phyloP scores from a whole-genome alignment of 2,888 invertebrate species.

The Epinotia nisella region DNA sequence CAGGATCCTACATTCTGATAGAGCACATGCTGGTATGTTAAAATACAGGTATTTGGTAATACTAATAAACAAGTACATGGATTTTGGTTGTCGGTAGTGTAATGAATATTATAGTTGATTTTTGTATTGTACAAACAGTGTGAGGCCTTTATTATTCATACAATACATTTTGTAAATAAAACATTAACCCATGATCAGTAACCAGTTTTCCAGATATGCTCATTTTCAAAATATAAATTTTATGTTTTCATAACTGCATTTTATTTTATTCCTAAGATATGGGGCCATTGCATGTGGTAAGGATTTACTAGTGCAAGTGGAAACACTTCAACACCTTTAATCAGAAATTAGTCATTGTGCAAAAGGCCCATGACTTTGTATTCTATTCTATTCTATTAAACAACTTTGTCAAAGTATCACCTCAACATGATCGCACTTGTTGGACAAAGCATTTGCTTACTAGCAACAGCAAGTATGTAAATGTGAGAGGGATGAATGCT shows the following conservation, averaged over 20 bases:
- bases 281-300: too few relatives aligned
- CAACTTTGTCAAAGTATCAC: too few relatives aligned
- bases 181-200: constrained; percentile 51
- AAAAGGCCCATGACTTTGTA: too few relatives aligned
- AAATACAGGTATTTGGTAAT: constrained; percentile 24
- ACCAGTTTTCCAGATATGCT: constrained; percentile 66
- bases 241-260: constrained; percentile 60
- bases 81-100: constrained; percentile 44
- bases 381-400: too few relatives aligned
- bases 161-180: constrained; percentile 51
- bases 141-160: constrained; percentile 47
- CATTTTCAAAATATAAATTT: constrained; percentile 66
- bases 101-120: constrained; percentile 34
- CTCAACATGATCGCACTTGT: too few relatives aligned
- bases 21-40: constrained; percentile 17
- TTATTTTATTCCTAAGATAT: constrained; percentile 49
- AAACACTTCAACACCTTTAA: too few relatives aligned
- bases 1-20: constrained; percentile 29
- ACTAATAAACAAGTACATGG: constrained; percentile 30
- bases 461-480: too few relatives aligned
- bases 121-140: constrained; percentile 38
- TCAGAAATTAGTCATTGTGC: too few relatives aligned
- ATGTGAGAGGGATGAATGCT: too few relatives aligned
- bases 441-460: too few relatives aligned
- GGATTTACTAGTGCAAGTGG: too few relatives aligned